Evolutionary conservation across 2,113 vertebrate genomes (phyloP).

Genomic region (Cygnus atratus): DNA sequence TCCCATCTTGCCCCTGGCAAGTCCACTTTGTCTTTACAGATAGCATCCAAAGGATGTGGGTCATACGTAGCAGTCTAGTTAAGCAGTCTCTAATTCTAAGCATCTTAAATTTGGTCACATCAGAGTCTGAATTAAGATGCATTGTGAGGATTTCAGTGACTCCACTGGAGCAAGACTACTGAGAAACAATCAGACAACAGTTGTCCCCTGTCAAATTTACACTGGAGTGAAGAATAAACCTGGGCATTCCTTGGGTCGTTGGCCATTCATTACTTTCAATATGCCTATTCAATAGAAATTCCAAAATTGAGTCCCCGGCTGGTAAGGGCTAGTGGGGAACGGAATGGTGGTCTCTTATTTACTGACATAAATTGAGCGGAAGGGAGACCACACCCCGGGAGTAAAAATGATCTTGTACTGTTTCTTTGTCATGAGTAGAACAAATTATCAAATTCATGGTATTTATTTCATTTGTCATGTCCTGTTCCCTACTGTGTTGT

Average conservation of each 20-base stretch:
- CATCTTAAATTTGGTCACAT: not conserved
- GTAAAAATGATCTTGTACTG: not conserved
- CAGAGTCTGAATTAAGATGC: not conserved
- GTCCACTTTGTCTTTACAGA: conserved; percentile 1
- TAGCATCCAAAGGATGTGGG: not conserved
- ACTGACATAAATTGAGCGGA: not conserved
- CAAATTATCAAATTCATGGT: not conserved
- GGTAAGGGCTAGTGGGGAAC: not conserved
- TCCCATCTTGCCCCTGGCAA: not conserved
- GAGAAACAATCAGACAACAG: not conserved
- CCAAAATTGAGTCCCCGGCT: not conserved
- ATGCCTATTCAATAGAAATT: not conserved
- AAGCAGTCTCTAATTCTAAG: not conserved
- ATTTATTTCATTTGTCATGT: not conserved
- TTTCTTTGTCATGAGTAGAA: not conserved
- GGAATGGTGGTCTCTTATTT: not conserved
- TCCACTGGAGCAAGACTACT: not conserved
- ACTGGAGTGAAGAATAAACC: not conserved
- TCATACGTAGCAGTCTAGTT: not conserved
- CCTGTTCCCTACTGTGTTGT: not conserved
- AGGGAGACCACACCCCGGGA: not conserved
- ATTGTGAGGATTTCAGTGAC: not conserved
- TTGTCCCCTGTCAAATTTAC: not conserved
- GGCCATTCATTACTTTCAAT: not conserved
- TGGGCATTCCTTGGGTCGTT: not conserved